Conservation (phyloP, 2,888 invertebrate genomes). For the Latrodectus hesperus region DNA sequence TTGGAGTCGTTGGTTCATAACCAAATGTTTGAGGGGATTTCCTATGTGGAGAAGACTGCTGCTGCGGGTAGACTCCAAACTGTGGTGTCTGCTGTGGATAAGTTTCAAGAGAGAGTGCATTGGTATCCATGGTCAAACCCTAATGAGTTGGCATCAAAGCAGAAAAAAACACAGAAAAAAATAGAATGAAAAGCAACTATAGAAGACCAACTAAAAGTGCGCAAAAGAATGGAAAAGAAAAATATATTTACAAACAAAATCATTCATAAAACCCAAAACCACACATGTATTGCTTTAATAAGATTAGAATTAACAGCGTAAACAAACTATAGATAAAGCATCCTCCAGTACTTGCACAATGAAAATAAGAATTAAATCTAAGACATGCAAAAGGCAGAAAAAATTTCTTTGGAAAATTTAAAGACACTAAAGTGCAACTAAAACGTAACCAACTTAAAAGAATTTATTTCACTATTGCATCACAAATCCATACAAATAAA, state of each 20-base stretch:
- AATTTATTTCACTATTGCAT: too few species aligned
- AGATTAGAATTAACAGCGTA: too few species aligned
- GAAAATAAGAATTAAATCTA: too few species aligned
- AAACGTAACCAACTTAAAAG: too few species aligned
- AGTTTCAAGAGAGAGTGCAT: slow-evolving; percentile 71
- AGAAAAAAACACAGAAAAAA: slow-evolving; percentile 60
- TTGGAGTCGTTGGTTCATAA: slow-evolving; percentile 63
- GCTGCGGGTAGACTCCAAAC: slow-evolving; percentile 70
- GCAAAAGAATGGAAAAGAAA: slow-evolving; percentile 49
- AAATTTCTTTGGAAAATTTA: too few species aligned
- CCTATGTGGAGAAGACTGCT: slow-evolving; percentile 28
- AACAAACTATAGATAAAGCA: too few species aligned
- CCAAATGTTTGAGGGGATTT: slow-evolving; percentile 58
- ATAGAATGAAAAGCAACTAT: slow-evolving; percentile 66
- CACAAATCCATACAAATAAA: too few species aligned
- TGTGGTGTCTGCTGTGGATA: slow-evolving; percentile 70
- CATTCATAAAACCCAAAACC: too few species aligned
- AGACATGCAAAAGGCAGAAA: too few species aligned
- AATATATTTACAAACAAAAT: not conserved
- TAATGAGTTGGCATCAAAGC: slow-evolving; percentile 56
- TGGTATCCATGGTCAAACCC: slow-evolving; percentile 71
- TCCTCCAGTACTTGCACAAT: too few species aligned
- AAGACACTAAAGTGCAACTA: too few species aligned
- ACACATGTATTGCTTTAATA: too few species aligned
- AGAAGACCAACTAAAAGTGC: slow-evolving; percentile 55